Percentiles rank a stretch among this genome's conserved stretches.
Conservation (phyloP, 2,888 invertebrate genomes). For the Blastobasis adustella region DNA sequence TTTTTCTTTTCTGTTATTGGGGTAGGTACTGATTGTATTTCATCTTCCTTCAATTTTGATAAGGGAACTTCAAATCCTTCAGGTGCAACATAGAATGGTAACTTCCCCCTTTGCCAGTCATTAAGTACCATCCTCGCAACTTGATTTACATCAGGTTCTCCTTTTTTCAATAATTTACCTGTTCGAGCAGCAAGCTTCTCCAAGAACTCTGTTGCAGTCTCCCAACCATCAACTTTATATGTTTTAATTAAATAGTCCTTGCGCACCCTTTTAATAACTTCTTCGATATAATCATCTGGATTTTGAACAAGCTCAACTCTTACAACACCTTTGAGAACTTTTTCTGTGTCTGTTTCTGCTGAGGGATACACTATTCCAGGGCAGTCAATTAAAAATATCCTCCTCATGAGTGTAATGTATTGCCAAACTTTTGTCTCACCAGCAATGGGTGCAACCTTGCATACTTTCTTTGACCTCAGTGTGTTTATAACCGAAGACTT, state of each 20-base stretch:
- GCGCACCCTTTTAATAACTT: conserved; percentile 90
- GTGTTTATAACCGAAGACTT: conserved; percentile 99
- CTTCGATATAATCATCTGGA: conserved; percentile 95
- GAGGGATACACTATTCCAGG: conserved; percentile 99
- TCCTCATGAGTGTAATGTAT: conserved; percentile 97
- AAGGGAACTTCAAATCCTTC: conserved; percentile 85
- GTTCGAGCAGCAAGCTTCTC: conserved; percentile 90
- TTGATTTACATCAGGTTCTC: conserved; percentile 94
- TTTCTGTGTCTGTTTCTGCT: conserved; percentile 95
- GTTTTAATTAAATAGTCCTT: conserved; percentile 92
- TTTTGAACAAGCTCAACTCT: conserved; percentile 94
- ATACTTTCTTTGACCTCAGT: conserved; percentile 95
- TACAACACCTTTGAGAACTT: conserved; percentile 97
- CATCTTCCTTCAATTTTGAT: conserved; percentile 47
- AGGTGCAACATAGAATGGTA: conserved; percentile 95
- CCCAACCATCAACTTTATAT: conserved; percentile 91
- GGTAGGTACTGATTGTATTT: conserved; percentile 17
- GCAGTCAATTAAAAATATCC: conserved; percentile 98
- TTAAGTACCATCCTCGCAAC: conserved; percentile 96
- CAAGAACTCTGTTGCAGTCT: conserved; percentile 88
- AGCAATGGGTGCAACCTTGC: conserved; percentile 98
- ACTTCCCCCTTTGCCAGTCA: conserved; percentile 98
- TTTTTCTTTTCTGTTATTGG: conserved; percentile 24
- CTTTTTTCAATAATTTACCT: conserved; percentile 95
- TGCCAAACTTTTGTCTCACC: conserved; percentile 99